Evolutionary conservation across 1,140 invertebrate species (phyloP), one percentile per base, ranked within the genome.

Genomic region (Hyposmocoma kahamanoa): DNA sequence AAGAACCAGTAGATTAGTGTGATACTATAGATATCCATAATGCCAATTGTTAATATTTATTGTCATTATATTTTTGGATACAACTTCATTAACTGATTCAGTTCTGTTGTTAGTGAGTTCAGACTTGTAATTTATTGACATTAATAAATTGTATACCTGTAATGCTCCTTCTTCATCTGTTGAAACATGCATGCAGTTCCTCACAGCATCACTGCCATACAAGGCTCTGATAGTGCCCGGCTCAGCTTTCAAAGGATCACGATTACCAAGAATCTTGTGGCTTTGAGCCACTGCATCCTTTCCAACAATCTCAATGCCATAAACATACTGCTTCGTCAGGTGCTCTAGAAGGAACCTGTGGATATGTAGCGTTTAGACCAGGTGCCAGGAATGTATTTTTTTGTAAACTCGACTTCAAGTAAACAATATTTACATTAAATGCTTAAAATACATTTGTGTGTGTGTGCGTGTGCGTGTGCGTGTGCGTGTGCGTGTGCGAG

Each of bases 221-320:
- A 89, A 64, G 4, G 91, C 90, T 68, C 93, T 87, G 19, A 97
- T 75, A 30, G 90, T 90, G 0, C 87, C 85, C 1, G 94, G 90
- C 60, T 87, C 84, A 11, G 92, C 93, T 59, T 89, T 87, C 1
- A 78, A 55, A 15, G 92, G 90, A 83, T 96, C 92, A 28, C 82
- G 86, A 9, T 93, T 89, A 13, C 93, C 94, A 41, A 93, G 78
- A 15, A 91, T 60, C 64, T 90, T 87, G 11, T 85, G 63, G 89
- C 90, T 92, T 55, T 66, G 86, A 47, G 85, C 67, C 5, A 94
- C 82, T 42, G 90, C 91, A 86, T 94, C 89, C 51, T 92, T 89
- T n/a, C 91, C 92, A 24, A 95, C 88, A 22, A 97, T 68, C 73
- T 95, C 92, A 67, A 96, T 69, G 9, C 90, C 91, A 62, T 95